Percentiles rank a stretch among this genome's conserved stretches.
phyloP scores from a whole-genome alignment of 2,888 invertebrate species.

The Bombyx huttoni region DNA sequence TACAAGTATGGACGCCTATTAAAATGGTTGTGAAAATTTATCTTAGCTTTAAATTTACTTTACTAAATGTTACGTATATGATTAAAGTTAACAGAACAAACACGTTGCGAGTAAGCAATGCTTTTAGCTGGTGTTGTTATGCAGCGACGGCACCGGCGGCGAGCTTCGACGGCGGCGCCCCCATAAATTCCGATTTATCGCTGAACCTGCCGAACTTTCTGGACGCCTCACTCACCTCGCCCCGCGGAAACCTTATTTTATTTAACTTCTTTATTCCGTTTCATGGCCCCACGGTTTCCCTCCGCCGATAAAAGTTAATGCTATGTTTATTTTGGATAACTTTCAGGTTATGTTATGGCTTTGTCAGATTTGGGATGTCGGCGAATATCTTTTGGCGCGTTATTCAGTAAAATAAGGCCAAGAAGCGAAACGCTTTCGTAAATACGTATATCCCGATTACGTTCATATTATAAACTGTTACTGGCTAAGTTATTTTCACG shows the following conservation, averaged over 20 bases:
- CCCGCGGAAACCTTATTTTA: constrained; percentile 52
- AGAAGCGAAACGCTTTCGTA: neutral
- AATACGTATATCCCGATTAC: neutral
- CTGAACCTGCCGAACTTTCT: constrained; percentile 60
- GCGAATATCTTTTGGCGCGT: neutral
- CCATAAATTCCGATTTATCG: constrained; percentile 65
- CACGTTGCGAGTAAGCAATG: constrained; percentile 23
- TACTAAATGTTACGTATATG: constrained; percentile 11
- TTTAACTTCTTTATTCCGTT: constrained; percentile 54
- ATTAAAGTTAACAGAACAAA: constrained; percentile 12
- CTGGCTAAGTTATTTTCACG: neutral
- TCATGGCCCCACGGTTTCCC: constrained; percentile 27
- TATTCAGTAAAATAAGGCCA: neutral
- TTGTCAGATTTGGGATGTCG: constrained; percentile 5
- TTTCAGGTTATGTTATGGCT: constrained; percentile 5
- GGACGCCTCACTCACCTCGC: constrained; percentile 50
- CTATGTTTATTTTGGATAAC: constrained; percentile 8
- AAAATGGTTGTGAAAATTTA: neutral
- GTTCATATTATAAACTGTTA: neutral
- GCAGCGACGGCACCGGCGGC: constrained; percentile 18
- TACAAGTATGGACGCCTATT: no score
- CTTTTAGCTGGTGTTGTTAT: constrained; percentile 37
- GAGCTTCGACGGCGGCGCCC: constrained; percentile 26
- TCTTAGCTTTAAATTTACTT: neutral
- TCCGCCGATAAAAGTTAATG: constrained; percentile 42